Conservation (phyloP, 2,113 vertebrate genomes). For the Zeus faber region DNA sequence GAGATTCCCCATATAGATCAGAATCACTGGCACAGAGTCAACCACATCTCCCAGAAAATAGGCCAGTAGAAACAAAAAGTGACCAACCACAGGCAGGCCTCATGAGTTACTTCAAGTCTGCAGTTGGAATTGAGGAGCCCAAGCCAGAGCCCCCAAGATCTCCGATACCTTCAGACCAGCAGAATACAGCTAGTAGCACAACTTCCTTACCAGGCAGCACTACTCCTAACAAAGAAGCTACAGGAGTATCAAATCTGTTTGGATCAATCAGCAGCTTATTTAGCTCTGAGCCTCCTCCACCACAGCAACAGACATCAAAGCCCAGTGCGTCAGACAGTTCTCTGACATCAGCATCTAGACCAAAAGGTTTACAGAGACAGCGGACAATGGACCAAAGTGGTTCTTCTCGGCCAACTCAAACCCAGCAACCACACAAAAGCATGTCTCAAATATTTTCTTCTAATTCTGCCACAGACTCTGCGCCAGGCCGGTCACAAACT, state of each 20-base stretch:
- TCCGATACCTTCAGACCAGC: constrained; percentile 52
- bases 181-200: constrained; percentile 44
- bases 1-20: constrained; percentile 30
- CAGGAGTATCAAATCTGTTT: constrained; percentile 79
- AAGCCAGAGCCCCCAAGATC: constrained; percentile 60
- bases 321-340: constrained; percentile 51
- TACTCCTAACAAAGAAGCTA: constrained; percentile 71
- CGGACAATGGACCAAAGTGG: constrained; percentile 52
- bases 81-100: constrained; percentile 78
- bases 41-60: constrained; percentile 19
- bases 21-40: constrained; percentile 5
- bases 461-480: constrained; percentile 17
- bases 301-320: constrained; percentile 60
- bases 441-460: constrained; percentile 44
- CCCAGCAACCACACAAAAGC: constrained; percentile 45
- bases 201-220: constrained; percentile 39
- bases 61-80: constrained; percentile 38
- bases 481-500: constrained; percentile 39
- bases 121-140: constrained; percentile 71
- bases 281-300: constrained; percentile 66
- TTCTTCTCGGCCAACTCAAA: constrained; percentile 23
- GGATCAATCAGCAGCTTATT: constrained; percentile 84
- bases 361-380: constrained; percentile 60
- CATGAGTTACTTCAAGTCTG: constrained; percentile 84
- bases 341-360: constrained; percentile 34